Base-by-base conservation (phyloP, 2,113 vertebrate species). In the Atractosteus spatula region DNA sequence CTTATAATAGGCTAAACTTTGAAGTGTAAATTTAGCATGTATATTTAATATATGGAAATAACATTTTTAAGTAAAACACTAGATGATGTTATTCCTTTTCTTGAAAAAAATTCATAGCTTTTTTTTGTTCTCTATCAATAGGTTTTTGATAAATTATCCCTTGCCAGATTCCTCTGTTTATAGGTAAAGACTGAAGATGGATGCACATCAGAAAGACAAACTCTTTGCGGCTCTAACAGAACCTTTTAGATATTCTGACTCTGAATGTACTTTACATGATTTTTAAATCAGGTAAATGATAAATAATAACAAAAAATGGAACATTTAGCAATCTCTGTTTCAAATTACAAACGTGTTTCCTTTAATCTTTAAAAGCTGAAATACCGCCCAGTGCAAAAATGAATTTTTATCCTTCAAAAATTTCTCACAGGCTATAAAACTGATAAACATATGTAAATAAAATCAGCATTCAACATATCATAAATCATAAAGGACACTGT, bases 371-470 rank as follows among this genome's bases (percentile, higher is more conserved):
- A 74, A 80, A 76, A 29, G 72, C 74, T 68, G 55, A 72, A 74
- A 79, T 66, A 62, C 74, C 61, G 66, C 59, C 56, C 54, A 55
- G 29, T 57, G 44, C n/a, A 29, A 43, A 78, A 82, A 79, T 71
- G 55, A 43, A n/a, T 43, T 62, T 75, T 77, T 85, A 16, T 84
- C 84, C 81, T 86, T 87, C 85, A 86, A 86, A 83, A 84, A 84
- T 71, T 74, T 71, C 70, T 69, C 83, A 82, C 81, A 78, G 77
- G 77, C 79, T 74, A 78, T 82, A 77, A 87, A 88, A 92, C 89
- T 91, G 87, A 93, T 93, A 93, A 92, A 94, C 81, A 80, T 91
- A 89, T 79, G 90, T 93, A 94, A 95, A 95, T 94, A 95, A 95
- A 96, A 94, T 94, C 93, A 93, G 90, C 88, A 78, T 74, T 77